Evolutionary conservation across 2,888 invertebrate species (phyloP).

Genomic region (Dryobotodes eremita): DNA sequence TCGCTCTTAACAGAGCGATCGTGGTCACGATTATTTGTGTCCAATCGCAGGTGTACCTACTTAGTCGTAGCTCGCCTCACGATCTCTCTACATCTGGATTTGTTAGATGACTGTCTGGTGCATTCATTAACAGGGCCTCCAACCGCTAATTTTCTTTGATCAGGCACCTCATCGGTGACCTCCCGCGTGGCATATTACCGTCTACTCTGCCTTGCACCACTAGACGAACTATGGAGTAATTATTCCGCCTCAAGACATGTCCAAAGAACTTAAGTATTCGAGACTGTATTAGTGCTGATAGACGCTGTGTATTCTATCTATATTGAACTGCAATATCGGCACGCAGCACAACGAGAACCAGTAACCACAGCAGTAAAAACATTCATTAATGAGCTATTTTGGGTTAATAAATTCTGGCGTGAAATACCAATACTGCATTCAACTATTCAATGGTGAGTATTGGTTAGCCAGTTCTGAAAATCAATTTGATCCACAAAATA

Average conservation of each 20-base stretch:
- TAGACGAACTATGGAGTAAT: background rate
- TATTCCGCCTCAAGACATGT: background rate
- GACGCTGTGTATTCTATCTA: background rate
- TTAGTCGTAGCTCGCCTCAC: background rate
- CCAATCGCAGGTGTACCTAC: background rate
- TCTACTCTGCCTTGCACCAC: background rate
- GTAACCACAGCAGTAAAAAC: background rate
- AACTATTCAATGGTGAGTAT: conserved; percentile 12
- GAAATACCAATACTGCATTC: conserved; percentile 10
- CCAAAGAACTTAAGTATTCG: background rate
- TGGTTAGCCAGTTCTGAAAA: conserved; percentile 28
- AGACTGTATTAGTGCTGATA: background rate
- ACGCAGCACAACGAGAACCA: too few relatives aligned
- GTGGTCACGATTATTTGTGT: background rate
- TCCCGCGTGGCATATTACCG: too few relatives aligned
- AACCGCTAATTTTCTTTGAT: background rate
- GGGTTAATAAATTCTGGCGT: background rate
- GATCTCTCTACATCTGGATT: background rate
- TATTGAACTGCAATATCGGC: background rate
- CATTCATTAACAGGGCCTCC: background rate
- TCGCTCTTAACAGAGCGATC: background rate
- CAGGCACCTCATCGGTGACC: too few relatives aligned
- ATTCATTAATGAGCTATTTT: background rate
- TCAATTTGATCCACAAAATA: conserved; percentile 36
- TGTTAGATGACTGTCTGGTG: background rate